A percentile compares a stretch with the other conserved stretches of the same genome.
Conservation (phyloP, 2,113 vertebrate genomes). For the Lasiurus borealis region DNA sequence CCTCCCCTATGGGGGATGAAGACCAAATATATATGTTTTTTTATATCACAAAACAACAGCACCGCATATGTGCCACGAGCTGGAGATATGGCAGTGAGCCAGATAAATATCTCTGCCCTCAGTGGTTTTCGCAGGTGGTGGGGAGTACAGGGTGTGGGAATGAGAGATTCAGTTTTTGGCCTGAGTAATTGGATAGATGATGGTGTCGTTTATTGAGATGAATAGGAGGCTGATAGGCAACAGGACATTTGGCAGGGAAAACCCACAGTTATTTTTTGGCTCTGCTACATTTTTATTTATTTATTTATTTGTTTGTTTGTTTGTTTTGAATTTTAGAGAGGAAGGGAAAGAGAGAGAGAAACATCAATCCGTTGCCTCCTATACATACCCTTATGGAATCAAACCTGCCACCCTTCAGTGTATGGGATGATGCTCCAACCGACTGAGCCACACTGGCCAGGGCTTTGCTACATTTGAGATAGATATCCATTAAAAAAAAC, state of each 20-base stretch:
- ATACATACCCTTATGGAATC: too few relatives aligned
- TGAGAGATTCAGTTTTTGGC: neutral
- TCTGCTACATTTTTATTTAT: neutral
- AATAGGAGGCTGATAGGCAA: neutral
- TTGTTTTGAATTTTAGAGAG: too few relatives aligned
- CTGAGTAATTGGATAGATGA: neutral
- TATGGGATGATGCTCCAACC: too few relatives aligned
- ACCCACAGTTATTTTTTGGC: neutral
- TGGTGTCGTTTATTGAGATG: neutral
- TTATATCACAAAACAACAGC: neutral
- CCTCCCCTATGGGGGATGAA: neutral
- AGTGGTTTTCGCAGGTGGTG: neutral
- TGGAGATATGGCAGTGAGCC: neutral
- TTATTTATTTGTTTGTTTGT: too few relatives aligned
- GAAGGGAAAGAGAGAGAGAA: too few relatives aligned
- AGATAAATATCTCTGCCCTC: neutral
- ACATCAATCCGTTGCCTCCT: too few relatives aligned
- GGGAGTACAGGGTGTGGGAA: neutral
- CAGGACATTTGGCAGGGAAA: neutral
- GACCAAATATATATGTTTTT: neutral
- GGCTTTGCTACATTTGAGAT: neutral
- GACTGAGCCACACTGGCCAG: too few relatives aligned
- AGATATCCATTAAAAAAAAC: neutral
- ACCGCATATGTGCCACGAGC: neutral
- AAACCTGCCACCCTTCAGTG: too few relatives aligned